phyloP scores from a whole-genome alignment of 2,797 vertebrate genomes.

The Bradypodion ventrale region DNA sequence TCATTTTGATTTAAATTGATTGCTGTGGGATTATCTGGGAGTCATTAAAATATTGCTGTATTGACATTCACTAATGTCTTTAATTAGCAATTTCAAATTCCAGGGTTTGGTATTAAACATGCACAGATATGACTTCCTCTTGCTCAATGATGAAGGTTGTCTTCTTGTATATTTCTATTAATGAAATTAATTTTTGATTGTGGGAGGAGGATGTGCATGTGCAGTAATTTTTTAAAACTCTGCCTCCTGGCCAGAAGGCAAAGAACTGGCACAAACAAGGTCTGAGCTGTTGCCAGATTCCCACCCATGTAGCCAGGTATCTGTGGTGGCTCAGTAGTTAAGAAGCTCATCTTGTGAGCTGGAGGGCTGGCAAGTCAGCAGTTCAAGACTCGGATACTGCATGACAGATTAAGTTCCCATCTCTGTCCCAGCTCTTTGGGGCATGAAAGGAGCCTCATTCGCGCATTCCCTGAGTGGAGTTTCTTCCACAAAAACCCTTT shows the following conservation, averaged over 20 bases:
- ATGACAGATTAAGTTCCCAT: no score
- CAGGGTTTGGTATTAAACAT: constrained; percentile 83
- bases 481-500: no score
- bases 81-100: constrained; percentile 87
- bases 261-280: background rate
- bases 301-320: background rate
- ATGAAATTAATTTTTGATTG: constrained; percentile 28
- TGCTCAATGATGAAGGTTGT: constrained; percentile 63
- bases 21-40: constrained; percentile 87
- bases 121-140: constrained; percentile 80
- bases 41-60: constrained; percentile 92
- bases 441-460: no score
- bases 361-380: no score
- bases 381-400: no score
- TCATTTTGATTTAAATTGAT: constrained; percentile 90
- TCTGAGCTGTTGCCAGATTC: background rate
- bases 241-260: background rate
- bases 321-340: no score
- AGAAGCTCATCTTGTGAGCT: no score
- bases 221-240: background rate
- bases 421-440: no score
- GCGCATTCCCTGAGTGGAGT: no score
- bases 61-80: constrained; percentile 88
- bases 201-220: background rate
- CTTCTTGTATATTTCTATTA: constrained; percentile 75